phyloP scores from a whole-genome alignment of 2,888 invertebrate species.

The Limnephilus marmoratus region DNA sequence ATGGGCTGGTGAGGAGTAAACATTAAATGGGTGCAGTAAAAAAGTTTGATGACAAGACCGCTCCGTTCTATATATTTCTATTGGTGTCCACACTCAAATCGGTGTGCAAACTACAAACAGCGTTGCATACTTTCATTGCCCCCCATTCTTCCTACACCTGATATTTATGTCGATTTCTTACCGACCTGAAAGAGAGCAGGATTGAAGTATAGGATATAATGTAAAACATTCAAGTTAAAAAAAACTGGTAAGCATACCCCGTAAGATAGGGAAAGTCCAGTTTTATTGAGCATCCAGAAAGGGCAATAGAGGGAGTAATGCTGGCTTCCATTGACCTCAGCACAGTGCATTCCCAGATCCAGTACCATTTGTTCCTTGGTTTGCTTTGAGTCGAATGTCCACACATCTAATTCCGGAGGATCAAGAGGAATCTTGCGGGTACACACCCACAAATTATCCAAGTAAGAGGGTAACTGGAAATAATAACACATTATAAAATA shows the following conservation, averaged over 20 bases:
- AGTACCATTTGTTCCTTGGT: slow-evolving; percentile 84
- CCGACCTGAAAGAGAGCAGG: no score
- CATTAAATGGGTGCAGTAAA: no score
- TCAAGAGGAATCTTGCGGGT: slow-evolving; percentile 82
- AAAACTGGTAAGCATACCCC: slow-evolving; percentile 80
- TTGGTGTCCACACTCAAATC: no score
- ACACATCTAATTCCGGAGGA: slow-evolving; percentile 86
- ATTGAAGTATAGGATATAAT: no score
- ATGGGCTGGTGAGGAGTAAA: no score
- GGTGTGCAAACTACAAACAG: no score
- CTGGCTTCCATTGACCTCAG: slow-evolving; percentile 82
- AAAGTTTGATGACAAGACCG: no score
- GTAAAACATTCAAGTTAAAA: background rate
- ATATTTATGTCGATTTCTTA: no score
- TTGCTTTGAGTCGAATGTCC: slow-evolving; percentile 92
- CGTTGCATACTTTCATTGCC: no score
- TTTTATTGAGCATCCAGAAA: slow-evolving; percentile 99
- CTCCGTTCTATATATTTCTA: no score
- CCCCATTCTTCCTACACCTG: no score
- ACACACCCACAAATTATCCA: slow-evolving; percentile 93
- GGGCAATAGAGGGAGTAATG: slow-evolving; percentile 92
- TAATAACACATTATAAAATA: background rate
- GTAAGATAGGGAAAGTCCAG: slow-evolving; percentile 91
- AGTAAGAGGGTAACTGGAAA: slow-evolving; percentile 86
- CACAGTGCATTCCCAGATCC: slow-evolving; percentile 91